A percentile compares a stretch with the other conserved stretches of the same genome.
These are phyloP conservation scores for Ecliptopera silaceata DNA, from an alignment of 2,888 invertebrate species.

Conservation along the genomic window DNA sequence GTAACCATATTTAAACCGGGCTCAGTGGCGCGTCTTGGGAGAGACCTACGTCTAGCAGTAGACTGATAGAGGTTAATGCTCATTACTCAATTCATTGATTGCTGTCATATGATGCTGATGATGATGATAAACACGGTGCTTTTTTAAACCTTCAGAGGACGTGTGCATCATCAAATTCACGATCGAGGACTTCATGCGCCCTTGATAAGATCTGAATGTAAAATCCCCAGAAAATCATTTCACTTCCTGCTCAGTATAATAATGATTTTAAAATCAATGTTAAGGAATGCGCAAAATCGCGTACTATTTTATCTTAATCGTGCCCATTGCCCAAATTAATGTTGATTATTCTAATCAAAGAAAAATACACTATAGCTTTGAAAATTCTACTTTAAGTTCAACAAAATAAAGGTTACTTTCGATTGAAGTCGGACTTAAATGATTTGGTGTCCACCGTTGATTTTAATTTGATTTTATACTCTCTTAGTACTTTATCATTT, in stretches of 20 bases:
- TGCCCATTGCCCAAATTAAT: slow-evolving; percentile 14
- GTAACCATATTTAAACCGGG: too few relatives aligned
- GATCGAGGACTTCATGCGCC: too few relatives aligned
- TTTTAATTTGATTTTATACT: slow-evolving; percentile 35
- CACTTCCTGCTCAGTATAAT: slow-evolving; percentile 1
- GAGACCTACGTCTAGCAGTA: too few relatives aligned
- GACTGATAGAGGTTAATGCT: too few relatives aligned
- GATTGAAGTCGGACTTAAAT: slow-evolving; percentile 6
- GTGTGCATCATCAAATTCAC: too few relatives aligned
- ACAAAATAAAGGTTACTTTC: slow-evolving; percentile 1
- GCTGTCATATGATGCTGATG: too few relatives aligned
- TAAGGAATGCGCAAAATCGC: slow-evolving; percentile 5
- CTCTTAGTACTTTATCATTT: slow-evolving; percentile 32
- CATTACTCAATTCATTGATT: too few relatives aligned
- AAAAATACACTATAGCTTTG: neutral
- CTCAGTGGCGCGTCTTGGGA: too few relatives aligned
- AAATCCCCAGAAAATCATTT: neutral
- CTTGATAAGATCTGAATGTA: too few relatives aligned
- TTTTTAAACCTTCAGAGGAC: too few relatives aligned
- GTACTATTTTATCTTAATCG: slow-evolving; percentile 15
- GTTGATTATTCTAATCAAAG: slow-evolving; percentile 23
- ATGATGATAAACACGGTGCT: too few relatives aligned
- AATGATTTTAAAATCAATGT: slow-evolving; percentile 17
- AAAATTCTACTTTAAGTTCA: neutral
- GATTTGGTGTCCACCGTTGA: slow-evolving; percentile 30